These are phyloP conservation scores for Pollachius pollachius DNA, from an alignment of 2,113 vertebrate genomes.

Conservation along the genomic window DNA sequence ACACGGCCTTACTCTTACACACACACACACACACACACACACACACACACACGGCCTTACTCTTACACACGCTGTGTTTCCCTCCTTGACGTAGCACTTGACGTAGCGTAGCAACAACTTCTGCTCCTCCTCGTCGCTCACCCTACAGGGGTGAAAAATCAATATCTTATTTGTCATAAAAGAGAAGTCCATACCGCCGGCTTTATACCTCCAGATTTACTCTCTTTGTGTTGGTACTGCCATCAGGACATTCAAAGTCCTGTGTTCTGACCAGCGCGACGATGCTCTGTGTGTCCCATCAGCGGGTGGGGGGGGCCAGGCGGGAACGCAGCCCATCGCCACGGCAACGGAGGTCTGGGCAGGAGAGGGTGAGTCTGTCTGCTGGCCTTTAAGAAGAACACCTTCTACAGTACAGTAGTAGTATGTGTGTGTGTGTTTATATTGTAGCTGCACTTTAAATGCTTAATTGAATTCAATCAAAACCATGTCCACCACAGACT, in stretches of 20 bases:
- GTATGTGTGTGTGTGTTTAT: background rate
- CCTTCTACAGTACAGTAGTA: no score
- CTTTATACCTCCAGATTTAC: slow-evolving; percentile 6
- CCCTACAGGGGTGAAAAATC: background rate
- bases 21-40: background rate
- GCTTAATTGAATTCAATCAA: no score
- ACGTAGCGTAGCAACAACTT: background rate
- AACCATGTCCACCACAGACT: no score
- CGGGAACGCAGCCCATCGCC: slow-evolving; percentile 31
- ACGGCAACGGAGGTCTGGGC: slow-evolving; percentile 45
- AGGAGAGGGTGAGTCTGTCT: slow-evolving; percentile 52
- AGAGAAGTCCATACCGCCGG: slow-evolving; percentile 15
- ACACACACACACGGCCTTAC: background rate
- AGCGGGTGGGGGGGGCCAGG: slow-evolving; percentile 47
- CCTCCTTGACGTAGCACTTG: background rate
- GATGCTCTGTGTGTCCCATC: slow-evolving; percentile 1
- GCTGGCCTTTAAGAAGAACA: background rate
- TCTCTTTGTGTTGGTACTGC: background rate
- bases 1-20: no score
- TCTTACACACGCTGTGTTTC: background rate
- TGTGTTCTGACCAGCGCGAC: background rate
- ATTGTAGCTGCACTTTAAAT: no score
- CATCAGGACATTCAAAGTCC: background rate
- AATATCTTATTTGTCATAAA: background rate
- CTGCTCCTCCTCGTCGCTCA: background rate